A percentile compares a stretch with the other conserved stretches of the same genome.
Conservation (phyloP, 2,888 invertebrate genomes). For the Coelinius sp. region DNA sequence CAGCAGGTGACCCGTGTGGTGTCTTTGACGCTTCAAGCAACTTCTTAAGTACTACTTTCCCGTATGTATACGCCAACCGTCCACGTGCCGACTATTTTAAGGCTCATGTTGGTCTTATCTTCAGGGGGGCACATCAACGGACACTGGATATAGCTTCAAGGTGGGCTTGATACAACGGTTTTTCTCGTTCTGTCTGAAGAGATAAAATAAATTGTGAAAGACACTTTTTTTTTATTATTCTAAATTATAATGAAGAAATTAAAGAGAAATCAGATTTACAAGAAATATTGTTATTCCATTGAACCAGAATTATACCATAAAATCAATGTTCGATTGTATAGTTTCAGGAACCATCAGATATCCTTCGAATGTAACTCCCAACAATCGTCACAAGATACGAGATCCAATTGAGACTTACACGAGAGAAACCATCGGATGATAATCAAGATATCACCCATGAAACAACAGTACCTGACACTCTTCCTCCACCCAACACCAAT, state of each 20-base stretch:
- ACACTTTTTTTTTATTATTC: no score
- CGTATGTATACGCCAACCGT: slow-evolving; percentile 37
- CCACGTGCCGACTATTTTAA: slow-evolving; percentile 48
- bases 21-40: slow-evolving; percentile 51
- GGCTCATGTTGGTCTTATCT: slow-evolving; percentile 27
- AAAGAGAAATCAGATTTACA: background rate
- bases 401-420: slow-evolving; percentile 53
- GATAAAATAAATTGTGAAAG: no score
- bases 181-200: background rate
- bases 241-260: no score
- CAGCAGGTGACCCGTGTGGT: slow-evolving; percentile 55
- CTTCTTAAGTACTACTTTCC: slow-evolving; percentile 54
- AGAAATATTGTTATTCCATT: background rate
- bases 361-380: slow-evolving; percentile 18
- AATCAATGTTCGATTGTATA: background rate
- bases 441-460: slow-evolving; percentile 63
- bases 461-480: slow-evolving; percentile 44
- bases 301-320: background rate
- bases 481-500: background rate
- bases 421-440: slow-evolving; percentile 52
- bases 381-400: slow-evolving; percentile 22
- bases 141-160: slow-evolving; percentile 27
- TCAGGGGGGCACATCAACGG: slow-evolving; percentile 32
- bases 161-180: slow-evolving; percentile 27
- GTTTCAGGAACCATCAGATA: background rate